These are phyloP conservation scores for Ficedula albicollis DNA, from an alignment of 2,797 vertebrate genomes.

Conservation along the genomic window DNA sequence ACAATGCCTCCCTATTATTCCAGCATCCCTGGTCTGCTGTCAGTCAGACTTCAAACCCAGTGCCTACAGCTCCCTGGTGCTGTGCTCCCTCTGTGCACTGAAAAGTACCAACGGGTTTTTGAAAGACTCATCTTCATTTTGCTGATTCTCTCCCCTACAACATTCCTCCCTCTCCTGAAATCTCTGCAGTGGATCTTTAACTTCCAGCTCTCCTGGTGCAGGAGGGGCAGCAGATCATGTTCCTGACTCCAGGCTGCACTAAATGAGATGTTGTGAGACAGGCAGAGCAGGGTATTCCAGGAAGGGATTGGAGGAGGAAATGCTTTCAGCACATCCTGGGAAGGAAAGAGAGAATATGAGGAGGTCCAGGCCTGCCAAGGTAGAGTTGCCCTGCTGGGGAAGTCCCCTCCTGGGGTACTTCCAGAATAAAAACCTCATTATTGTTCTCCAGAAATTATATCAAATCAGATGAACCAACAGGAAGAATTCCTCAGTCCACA, in stretches of 20 bases:
- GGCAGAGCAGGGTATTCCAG: not conserved
- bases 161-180: not conserved
- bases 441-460: not conserved
- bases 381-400: not conserved
- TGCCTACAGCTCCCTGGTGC: not conserved
- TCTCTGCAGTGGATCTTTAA: not conserved
- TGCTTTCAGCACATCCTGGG: not conserved
- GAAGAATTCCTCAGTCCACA: not conserved
- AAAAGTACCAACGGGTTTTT: not conserved
- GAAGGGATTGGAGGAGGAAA: not conserved
- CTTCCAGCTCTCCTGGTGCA: not conserved
- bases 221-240: not conserved
- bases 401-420: not conserved
- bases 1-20: not conserved
- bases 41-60: not conserved
- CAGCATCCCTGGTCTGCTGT: not conserved
- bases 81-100: not conserved
- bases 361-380: not conserved
- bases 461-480: not conserved
- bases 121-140: not conserved
- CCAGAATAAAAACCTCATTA: not conserved
- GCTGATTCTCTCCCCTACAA: not conserved
- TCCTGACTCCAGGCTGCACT: not conserved
- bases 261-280: not conserved
- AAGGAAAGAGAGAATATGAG: not conserved